phyloP scores from a whole-genome alignment of 2,113 vertebrate species.

The Neopipo cinnamomea region DNA sequence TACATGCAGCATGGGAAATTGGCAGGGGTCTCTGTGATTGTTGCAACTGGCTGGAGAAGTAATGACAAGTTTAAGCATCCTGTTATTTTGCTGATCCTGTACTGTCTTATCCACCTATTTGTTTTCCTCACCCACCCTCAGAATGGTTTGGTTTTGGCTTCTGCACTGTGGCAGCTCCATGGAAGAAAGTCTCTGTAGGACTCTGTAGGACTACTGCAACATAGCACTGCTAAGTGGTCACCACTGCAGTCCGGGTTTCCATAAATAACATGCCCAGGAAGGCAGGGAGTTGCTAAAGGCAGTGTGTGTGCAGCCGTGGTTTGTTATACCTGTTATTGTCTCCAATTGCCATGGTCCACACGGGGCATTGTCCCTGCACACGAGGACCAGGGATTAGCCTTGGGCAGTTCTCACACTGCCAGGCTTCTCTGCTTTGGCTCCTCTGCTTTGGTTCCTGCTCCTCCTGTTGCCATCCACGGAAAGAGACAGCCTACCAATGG shows the following conservation, averaged over 20 bases:
- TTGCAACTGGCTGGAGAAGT: not conserved
- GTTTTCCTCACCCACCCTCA: not conserved
- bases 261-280: not conserved
- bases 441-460: not conserved
- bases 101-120: not conserved
- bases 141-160: not conserved
- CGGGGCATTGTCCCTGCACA: rapidly evolving
- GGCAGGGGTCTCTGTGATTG: not conserved
- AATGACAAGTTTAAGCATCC: not conserved
- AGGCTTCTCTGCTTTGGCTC: not conserved
- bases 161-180: not conserved
- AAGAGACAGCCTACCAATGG: not conserved
- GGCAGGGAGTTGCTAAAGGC: not conserved
- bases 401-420: not conserved
- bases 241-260: not conserved
- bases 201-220: not conserved
- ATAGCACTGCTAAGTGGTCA: not conserved
- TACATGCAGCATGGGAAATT: rapidly evolving
- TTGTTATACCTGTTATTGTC: rapidly evolving
- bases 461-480: not conserved
- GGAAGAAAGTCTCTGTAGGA: not conserved
- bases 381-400: not conserved
- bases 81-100: not conserved
- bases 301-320: not conserved
- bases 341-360: not conserved